Conservation (phyloP, 1,140 invertebrate genomes). For the Papilio dardanus region DNA sequence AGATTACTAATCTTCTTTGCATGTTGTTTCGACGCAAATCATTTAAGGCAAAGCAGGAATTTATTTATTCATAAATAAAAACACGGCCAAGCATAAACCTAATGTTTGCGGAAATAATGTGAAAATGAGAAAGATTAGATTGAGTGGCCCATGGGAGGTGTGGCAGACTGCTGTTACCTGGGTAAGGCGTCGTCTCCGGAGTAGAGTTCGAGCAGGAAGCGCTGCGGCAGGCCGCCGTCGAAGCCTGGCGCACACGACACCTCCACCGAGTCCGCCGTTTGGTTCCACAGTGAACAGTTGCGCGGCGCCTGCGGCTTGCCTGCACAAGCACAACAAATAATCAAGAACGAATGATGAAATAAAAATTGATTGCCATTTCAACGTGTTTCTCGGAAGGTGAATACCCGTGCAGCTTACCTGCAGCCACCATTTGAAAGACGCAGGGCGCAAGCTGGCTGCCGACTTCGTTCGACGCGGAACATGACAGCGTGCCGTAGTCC, state of each 20-base stretch:
- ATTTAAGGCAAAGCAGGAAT: background rate
- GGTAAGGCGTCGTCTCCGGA: slow-evolving; percentile 82
- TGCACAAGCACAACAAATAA: slow-evolving; percentile 56
- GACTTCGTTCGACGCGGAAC: slow-evolving; percentile 90
- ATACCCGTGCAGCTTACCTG: slow-evolving; percentile 80
- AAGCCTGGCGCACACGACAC: slow-evolving; percentile 89
- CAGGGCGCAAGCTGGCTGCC: slow-evolving; percentile 89
- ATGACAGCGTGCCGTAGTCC: slow-evolving; percentile 90
- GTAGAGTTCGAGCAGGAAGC: slow-evolving; percentile 91
- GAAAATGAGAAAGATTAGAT: no score
- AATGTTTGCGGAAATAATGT: no score
- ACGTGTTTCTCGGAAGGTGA: background rate
- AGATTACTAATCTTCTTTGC: slow-evolving; percentile 31
- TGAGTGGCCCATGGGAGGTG: background rate
- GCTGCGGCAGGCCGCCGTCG: slow-evolving; percentile 92
- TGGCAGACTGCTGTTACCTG: slow-evolving; percentile 55
- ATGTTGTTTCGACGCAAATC: slow-evolving; percentile 18
- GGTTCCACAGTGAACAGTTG: slow-evolving; percentile 89
- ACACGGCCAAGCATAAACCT: background rate
- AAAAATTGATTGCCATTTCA: background rate
- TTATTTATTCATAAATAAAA: slow-evolving; percentile 1
- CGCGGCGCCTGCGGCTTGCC: slow-evolving; percentile 89
- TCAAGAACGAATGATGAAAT: background rate
- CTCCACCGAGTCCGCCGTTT: slow-evolving; percentile 88
- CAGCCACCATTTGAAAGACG: slow-evolving; percentile 90